Conservation (phyloP, 2,113 vertebrate species). For the Ammodramus savannarum region DNA sequence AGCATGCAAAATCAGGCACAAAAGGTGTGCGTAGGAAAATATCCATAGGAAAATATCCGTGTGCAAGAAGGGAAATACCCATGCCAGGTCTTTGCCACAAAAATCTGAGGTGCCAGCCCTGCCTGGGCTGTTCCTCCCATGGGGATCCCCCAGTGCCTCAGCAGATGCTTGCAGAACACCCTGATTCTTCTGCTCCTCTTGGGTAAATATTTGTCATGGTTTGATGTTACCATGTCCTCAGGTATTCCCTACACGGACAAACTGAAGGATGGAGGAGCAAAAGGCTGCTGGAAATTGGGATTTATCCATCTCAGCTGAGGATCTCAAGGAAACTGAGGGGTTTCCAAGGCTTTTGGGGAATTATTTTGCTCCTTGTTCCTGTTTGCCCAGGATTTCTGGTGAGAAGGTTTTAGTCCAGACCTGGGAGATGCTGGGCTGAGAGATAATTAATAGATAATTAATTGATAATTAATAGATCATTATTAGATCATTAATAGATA, state of each 20-base stretch:
- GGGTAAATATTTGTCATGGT: background rate
- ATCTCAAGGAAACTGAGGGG: accelerated
- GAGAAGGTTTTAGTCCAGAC: background rate
- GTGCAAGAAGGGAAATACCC: background rate
- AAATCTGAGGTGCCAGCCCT: background rate
- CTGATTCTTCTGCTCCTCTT: background rate
- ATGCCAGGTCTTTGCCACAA: background rate
- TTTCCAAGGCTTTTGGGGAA: background rate
- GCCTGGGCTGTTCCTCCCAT: accelerated
- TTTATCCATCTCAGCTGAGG: background rate
- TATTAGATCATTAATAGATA: background rate
- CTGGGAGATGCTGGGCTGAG: background rate
- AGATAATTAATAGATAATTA: background rate
- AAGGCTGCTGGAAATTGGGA: background rate
- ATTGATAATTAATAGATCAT: too few species aligned
- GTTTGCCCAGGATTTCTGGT: background rate
- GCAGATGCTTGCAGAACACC: background rate
- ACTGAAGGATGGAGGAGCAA: background rate
- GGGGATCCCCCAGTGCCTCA: background rate
- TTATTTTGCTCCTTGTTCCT: background rate
- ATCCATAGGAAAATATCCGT: background rate
- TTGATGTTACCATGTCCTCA: background rate
- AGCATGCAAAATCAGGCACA: background rate
- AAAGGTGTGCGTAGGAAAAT: background rate
- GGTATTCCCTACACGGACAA: accelerated